Percentiles rank a stretch among this genome's conserved stretches.
These are phyloP conservation scores for Gisinianus flammeolus DNA, from an alignment of 2,888 invertebrate genomes.

Conservation along the genomic window DNA sequence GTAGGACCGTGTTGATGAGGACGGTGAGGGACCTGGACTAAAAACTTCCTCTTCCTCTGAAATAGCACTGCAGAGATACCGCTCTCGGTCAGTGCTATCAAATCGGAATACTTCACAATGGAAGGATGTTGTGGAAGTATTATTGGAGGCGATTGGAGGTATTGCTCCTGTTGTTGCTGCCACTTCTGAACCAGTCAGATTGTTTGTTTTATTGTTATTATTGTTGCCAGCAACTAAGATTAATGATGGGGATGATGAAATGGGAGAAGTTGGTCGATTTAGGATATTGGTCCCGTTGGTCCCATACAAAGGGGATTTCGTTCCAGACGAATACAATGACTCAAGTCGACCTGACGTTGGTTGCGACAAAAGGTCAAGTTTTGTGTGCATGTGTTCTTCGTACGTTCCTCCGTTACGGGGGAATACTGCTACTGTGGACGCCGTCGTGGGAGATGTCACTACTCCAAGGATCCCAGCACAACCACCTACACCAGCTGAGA, in stretches of 20 bases:
- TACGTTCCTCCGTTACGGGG: conserved; percentile 25
- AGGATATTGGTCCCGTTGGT: conserved; percentile 26
- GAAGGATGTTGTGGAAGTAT: conserved; percentile 44
- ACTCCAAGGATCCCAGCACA: conserved; percentile 1
- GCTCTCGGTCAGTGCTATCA: conserved; percentile 62
- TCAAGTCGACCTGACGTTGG: conserved; percentile 26
- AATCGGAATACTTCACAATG: conserved; percentile 66
- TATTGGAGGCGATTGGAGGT: neutral
- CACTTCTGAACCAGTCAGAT: conserved; percentile 30
- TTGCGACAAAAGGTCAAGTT: conserved; percentile 41
- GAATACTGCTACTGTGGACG: conserved; percentile 32
- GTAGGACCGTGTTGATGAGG: conserved; percentile 64
- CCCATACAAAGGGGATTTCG: conserved; percentile 37
- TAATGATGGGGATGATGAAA: conserved; percentile 11
- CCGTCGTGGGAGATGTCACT: conserved; percentile 19
- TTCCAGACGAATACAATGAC: conserved; percentile 31
- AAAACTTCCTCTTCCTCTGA: conserved; percentile 66
- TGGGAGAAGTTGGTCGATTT: conserved; percentile 22
- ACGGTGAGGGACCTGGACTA: conserved; percentile 63
- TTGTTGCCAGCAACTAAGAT: conserved; percentile 29
- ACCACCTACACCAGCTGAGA: conserved; percentile 5
- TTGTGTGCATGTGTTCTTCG: conserved; percentile 47
- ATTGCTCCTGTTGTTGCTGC: neutral
- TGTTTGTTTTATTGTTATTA: conserved; percentile 32
- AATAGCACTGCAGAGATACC: conserved; percentile 60